These are phyloP conservation scores for Trachelus tabidus DNA, from an alignment of 2,888 invertebrate species.

Conservation along the genomic window DNA sequence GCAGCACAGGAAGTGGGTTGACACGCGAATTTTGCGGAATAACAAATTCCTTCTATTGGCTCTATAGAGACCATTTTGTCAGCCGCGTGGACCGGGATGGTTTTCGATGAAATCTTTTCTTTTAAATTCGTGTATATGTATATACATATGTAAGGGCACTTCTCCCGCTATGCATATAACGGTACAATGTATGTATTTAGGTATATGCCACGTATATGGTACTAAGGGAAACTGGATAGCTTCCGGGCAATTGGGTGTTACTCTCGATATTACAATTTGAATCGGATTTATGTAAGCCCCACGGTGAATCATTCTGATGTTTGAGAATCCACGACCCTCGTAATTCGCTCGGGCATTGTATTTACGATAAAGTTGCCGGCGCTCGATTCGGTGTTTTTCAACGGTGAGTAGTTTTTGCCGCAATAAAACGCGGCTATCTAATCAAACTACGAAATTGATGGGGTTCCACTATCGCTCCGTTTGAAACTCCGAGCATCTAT, in stretches of 20 bases:
- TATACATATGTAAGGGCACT: not conserved
- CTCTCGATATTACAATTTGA: not conserved
- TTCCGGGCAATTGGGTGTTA: not conserved
- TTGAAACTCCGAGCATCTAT: slow-evolving; percentile 29
- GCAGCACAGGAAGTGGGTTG: not conserved
- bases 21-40: not conserved
- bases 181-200: not conserved
- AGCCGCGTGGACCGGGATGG: not conserved
- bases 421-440: slow-evolving; percentile 53
- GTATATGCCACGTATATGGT: not conserved
- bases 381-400: slow-evolving; percentile 32
- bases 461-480: slow-evolving; percentile 42
- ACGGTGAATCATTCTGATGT: not conserved
- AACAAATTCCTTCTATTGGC: not conserved
- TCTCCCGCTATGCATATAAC: not conserved
- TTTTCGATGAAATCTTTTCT: not conserved
- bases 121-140: not conserved
- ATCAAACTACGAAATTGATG: slow-evolving; percentile 48
- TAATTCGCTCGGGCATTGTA: slow-evolving; percentile 30
- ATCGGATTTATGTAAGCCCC: not conserved
- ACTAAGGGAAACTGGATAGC: not conserved
- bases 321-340: not conserved
- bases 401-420: slow-evolving; percentile 42
- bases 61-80: not conserved
- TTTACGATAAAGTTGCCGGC: slow-evolving; percentile 44